Base-by-base conservation (phyloP, 1,140 invertebrate genomes). In the Hypothenemus hampei region DNA sequence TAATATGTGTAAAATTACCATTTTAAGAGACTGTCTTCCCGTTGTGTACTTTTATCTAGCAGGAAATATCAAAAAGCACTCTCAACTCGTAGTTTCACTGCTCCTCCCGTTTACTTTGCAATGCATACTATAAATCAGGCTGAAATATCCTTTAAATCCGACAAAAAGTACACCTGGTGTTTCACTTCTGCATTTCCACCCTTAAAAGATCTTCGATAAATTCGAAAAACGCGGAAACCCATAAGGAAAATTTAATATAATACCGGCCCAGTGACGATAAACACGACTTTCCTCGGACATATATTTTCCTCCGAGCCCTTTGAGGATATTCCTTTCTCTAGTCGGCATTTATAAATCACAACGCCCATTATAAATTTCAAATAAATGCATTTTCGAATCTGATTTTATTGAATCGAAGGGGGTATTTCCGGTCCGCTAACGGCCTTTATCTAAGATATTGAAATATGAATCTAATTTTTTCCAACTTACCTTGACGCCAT, bases 241-340 rank as follows among this genome's bases (percentile, higher is more conserved):
- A 51, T 51, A 51, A 51, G 36, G 48, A 51, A 41, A 51, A 51
- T 51, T 51, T 51, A 51, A 51, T 41, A 51, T 51, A 51, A 31
- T 23, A 36, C 37, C 23, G 26, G n/a, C 39, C 22, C 41, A 31
- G 36, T 41, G 48, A 51, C 36, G 36, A 51, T 51, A 51, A 51
- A 51, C 48, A 51, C 41, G 48, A 41, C 22, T 51, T 51, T 41
- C 48, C n/a, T n/a, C 48, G 48, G 48, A n/a, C 23, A 24, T 29
- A 40, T 40, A 22, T 49, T 24, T 35, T 22, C 46, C 18, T n/a
- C 11, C 15, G 39, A 41, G 37, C 41, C 48, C 37, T 51, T 41
- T 41, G 48, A 41, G 48, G 35, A 51, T 51, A 51, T 51, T 51
- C 41, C 29, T n/a, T n/a, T n/a, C n/a, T n/a, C n/a, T n/a, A n/a